Base-by-base conservation (phyloP, 2,888 invertebrate species). In the Neuroscelio doddi region DNA sequence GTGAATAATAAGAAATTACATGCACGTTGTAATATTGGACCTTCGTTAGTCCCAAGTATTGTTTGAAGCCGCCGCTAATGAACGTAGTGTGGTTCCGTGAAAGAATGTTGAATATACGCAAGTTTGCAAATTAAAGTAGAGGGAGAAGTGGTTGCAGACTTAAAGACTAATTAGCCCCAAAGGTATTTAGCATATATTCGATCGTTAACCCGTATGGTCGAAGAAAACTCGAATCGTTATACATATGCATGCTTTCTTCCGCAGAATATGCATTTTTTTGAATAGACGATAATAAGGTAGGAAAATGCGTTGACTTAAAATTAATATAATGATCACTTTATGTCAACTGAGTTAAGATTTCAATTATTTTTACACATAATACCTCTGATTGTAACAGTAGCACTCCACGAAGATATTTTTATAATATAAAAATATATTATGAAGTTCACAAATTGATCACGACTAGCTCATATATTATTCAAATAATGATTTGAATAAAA, bases 101-200 rank as follows among this genome's bases (percentile, higher is more conserved):
- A 63, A 42, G 57, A 63, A 63, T 63, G 57, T 57, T 42, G 34
- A 27, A 26, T 52, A 34, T 57, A 52, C 52, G 63, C 34, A 47
- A 49, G 47, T 52, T 64, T 57, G 57, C 57, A 57, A 56, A 64
- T 64, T 63, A 57, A 52, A 53, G 47, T 64, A 53, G 57, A 57
- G 47, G 47, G 24, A 46, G 38, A 4, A 61, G 52, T 47, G 66
- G 49, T 51, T 36, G 44, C 53, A 39, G 61, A 32, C 63, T 68
- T 63, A 53, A 70, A 69, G 73, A 74, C 73, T 78, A 78, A 79
- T 79, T 77, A 75, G 72, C 70, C 68, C 45, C 27, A 41, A 26
- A 36, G 67, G 55, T 70, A 65, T 71, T 78, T 75, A 75, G 70
- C 74, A 77, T 77, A 73, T 71, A 68, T 56, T 39, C 64, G 64